Conservation (phyloP, 2,888 invertebrate species). For the Erebia aethiops region DNA sequence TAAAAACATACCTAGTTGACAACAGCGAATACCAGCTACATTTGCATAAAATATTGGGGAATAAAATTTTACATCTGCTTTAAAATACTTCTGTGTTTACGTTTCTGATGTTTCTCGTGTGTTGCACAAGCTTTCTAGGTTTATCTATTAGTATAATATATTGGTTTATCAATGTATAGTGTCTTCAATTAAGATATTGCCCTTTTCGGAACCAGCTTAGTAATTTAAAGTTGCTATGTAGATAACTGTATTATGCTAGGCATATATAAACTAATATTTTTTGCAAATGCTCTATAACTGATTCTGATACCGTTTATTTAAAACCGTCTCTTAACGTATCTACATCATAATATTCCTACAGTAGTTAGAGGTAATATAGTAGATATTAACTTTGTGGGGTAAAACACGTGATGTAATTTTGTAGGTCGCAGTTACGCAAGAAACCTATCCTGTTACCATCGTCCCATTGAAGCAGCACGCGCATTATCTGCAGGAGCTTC, state of each 20-base stretch:
- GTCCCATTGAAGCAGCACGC: slow-evolving; percentile 46
- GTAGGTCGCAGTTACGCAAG: slow-evolving; percentile 18
- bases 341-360: not conserved
- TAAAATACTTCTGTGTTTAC: slow-evolving; percentile 31
- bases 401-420: not conserved
- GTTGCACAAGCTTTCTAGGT: slow-evolving; percentile 10
- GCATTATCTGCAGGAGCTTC: slow-evolving; percentile 63
- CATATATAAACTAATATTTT: slow-evolving; percentile 1
- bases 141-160: not conserved
- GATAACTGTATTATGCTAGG: not conserved
- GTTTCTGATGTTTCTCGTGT: slow-evolving; percentile 15
- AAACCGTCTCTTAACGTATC: not conserved
- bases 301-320: not conserved
- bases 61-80: slow-evolving; percentile 48
- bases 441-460: slow-evolving; percentile 65
- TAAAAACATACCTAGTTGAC: slow-evolving; percentile 47
- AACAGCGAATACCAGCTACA: slow-evolving; percentile 49
- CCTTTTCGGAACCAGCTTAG: not conserved
- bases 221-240: not conserved
- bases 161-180: not conserved
- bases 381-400: not conserved
- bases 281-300: not conserved
- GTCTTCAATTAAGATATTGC: slow-evolving; percentile 10
- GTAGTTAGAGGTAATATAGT: not conserved
- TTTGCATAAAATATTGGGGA: slow-evolving; percentile 57